These are phyloP conservation scores for Cataglyphis cursor DNA, from an alignment of 2,888 invertebrate genomes.

Conservation along the genomic window DNA sequence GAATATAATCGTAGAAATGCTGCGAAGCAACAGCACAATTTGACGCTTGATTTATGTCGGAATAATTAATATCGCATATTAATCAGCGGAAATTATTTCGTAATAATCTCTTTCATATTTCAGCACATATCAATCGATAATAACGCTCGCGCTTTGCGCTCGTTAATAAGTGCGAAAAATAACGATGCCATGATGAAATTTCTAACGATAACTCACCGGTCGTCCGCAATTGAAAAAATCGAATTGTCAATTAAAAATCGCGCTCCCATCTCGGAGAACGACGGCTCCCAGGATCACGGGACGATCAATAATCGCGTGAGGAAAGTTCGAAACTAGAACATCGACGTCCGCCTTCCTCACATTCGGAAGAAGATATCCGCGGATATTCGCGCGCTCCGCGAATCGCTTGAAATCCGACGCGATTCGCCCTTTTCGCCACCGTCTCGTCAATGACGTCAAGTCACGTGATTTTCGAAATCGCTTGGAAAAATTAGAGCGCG, in stretches of 20 bases:
- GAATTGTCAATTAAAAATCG: neutral
- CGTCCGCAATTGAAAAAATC: neutral
- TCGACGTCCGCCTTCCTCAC: neutral
- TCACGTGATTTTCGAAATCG: conserved; percentile 11
- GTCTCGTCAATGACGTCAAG: neutral
- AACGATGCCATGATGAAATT: neutral
- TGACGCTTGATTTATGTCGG: neutral
- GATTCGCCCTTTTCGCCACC: neutral
- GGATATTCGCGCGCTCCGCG: neutral
- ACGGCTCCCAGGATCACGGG: conserved; percentile 29
- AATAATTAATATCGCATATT: neutral
- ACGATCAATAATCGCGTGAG: conserved; percentile 39
- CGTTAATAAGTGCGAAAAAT: neutral
- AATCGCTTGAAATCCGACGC: neutral
- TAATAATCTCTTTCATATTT: neutral
- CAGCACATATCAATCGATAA: neutral
- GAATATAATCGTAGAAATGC: neutral
- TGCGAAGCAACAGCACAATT: neutral
- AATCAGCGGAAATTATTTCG: neutral
- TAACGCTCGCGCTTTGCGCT: neutral
- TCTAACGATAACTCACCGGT: neutral
- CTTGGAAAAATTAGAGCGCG: neutral
- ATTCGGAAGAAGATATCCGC: neutral
- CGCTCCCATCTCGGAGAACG: neutral
- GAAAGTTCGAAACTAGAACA: conserved; percentile 36